A percentile compares a stretch with the other conserved stretches of the same genome.
Evolutionary conservation across 2,113 vertebrate species (phyloP).

Genomic region (Scomber scombrus): DNA sequence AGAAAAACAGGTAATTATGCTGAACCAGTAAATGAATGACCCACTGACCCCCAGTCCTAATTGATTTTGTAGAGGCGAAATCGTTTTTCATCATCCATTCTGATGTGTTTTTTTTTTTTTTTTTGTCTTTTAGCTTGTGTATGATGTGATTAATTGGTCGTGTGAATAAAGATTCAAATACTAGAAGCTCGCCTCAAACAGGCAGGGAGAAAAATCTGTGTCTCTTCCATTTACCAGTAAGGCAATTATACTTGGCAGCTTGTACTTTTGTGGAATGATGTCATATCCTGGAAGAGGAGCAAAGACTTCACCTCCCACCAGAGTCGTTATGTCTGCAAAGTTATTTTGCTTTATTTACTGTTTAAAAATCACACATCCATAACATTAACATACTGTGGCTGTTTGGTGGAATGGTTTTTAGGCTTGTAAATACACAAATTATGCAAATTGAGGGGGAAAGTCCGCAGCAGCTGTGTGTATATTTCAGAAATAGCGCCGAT

Average conservation of each 20-base stretch:
- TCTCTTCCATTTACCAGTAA: constrained; percentile 65
- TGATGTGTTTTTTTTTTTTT: constrained; percentile 79
- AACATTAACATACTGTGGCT: constrained; percentile 36
- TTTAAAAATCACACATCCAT: constrained; percentile 38
- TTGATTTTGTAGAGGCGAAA: constrained; percentile 82
- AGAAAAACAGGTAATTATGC: constrained; percentile 88
- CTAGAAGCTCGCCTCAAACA: constrained; percentile 27
- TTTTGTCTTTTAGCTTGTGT: neutral
- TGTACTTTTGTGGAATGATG: constrained; percentile 54
- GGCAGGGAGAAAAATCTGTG: constrained; percentile 43
- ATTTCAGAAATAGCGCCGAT: constrained; percentile 41
- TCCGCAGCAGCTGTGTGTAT: constrained; percentile 28
- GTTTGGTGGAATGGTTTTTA: constrained; percentile 21
- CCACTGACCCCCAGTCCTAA: constrained; percentile 81
- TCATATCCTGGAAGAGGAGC: constrained; percentile 70
- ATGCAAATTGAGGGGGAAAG: constrained; percentile 38
- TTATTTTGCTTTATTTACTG: constrained; percentile 54
- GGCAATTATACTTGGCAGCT: constrained; percentile 60
- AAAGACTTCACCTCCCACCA: constrained; percentile 51
- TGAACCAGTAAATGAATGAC: constrained; percentile 84
- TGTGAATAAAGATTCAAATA: constrained; percentile 71
- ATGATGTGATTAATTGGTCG: constrained; percentile 82
- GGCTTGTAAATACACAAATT: constrained; percentile 33
- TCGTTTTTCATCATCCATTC: constrained; percentile 74
- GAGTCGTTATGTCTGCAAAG: constrained; percentile 24